Evolutionary conservation across 1,140 invertebrate species (phyloP).

Genomic region (Zaprionus ornatus): DNA sequence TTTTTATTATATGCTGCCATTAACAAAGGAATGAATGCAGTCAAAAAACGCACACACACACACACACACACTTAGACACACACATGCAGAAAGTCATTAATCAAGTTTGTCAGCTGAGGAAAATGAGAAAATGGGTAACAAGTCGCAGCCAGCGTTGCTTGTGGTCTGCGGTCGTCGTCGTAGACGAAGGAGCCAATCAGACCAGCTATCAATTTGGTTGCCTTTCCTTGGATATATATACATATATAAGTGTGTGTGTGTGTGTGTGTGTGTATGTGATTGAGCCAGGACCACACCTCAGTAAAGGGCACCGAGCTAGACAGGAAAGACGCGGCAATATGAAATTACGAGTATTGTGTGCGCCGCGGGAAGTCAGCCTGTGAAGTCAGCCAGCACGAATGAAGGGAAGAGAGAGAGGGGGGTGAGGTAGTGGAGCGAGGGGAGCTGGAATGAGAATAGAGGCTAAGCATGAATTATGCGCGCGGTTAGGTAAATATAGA

Average conservation of each 20-base stretch:
- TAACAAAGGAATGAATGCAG: slow-evolving; percentile 46
- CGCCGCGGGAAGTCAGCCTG: slow-evolving; percentile 33
- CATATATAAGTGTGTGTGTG: not conserved
- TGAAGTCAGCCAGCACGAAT: slow-evolving; percentile 18
- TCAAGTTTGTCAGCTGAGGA: slow-evolving; percentile 62
- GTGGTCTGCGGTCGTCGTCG: slow-evolving; percentile 59
- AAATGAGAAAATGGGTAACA: slow-evolving; percentile 58
- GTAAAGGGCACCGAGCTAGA: slow-evolving; percentile 7
- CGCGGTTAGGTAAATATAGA: slow-evolving; percentile 77
- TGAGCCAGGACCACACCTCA: slow-evolving; percentile 66
- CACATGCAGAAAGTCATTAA: slow-evolving; percentile 53
- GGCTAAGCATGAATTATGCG: slow-evolving; percentile 77
- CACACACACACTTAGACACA: not conserved
- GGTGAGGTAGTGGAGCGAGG: no score
- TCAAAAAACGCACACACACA: not conserved
- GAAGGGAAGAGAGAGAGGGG: no score
- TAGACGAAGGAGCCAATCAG: slow-evolving; percentile 33
- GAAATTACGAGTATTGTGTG: slow-evolving; percentile 40
- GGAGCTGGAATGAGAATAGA: slow-evolving; percentile 7
- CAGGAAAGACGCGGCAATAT: slow-evolving; percentile 34
- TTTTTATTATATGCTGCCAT: slow-evolving; percentile 45
- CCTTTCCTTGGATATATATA: not conserved
- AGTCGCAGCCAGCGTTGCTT: slow-evolving; percentile 32
- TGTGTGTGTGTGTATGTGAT: slow-evolving; percentile 22
- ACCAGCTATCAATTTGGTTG: slow-evolving; percentile 37